These are phyloP conservation scores for cattle (Bos taurus) DNA, from an alignment of 2,113 vertebrate species.

Conservation along the genomic window ARS-UCD2.0 NC_037330.1:84105001-84105500, in stretches of 20 bases:
- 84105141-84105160: conserved; percentile 64
- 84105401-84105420: conserved; percentile 68
- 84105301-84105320: conserved; percentile 62
- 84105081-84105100: neutral
- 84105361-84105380: conserved; percentile 64
- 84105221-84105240: conserved; percentile 58
- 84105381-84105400: conserved; percentile 63
- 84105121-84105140: neutral
- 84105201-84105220: conserved; percentile 44
- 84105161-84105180: conserved; percentile 48
- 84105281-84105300: conserved; percentile 66
- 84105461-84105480: conserved; percentile 42
- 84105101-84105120: neutral
- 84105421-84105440: conserved; percentile 69
- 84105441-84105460: conserved; percentile 67
- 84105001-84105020: neutral
- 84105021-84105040: conserved; percentile 6
- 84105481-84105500: conserved; percentile 54
- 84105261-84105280: conserved; percentile 60
- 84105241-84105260: conserved; percentile 64
- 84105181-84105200: conserved; percentile 49
- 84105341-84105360: conserved; percentile 69
- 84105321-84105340: conserved; percentile 65
- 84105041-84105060: neutral
- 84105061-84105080: neutral